Conservation (phyloP, 2,113 vertebrate species). For the Alligator mississippiensis region DNA sequence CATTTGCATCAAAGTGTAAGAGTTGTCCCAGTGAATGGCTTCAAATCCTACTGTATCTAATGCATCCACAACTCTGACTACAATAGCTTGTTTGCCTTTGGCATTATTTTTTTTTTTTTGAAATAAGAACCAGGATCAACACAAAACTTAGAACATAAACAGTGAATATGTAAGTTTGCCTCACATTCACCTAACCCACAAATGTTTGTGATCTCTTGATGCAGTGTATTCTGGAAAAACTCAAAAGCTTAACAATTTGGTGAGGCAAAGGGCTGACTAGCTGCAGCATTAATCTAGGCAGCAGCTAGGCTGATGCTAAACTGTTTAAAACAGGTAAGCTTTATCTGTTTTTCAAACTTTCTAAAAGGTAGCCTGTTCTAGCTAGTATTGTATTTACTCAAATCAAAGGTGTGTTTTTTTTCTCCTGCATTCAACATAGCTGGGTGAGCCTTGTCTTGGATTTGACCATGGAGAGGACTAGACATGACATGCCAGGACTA, state of each 20-base stretch:
- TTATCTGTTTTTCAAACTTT: not conserved
- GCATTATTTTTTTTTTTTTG: not conserved
- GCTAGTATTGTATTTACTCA: not conserved
- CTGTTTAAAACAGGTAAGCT: not conserved
- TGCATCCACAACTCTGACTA: not conserved
- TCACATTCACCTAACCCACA: no score
- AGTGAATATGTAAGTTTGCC: not conserved
- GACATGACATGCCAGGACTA: no score
- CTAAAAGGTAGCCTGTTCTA: not conserved
- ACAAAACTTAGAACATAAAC: not conserved
- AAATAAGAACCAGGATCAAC: not conserved
- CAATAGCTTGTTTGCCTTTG: not conserved
- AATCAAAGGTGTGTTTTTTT: no score
- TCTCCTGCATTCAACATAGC: no score
- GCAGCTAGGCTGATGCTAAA: not conserved
- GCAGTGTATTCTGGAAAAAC: not conserved
- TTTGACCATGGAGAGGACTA: no score
- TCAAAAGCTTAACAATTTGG: not conserved
- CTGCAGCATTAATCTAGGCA: not conserved
- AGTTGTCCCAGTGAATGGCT: not conserved
- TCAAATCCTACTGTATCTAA: not conserved
- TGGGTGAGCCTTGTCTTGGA: no score
- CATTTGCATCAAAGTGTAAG: not conserved
- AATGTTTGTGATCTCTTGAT: not conserved
- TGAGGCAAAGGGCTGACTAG: not conserved